These are phyloP conservation scores for Poeciliopsis prolifica DNA, from an alignment of 2,113 vertebrate species.

Conservation along the genomic window DNA sequence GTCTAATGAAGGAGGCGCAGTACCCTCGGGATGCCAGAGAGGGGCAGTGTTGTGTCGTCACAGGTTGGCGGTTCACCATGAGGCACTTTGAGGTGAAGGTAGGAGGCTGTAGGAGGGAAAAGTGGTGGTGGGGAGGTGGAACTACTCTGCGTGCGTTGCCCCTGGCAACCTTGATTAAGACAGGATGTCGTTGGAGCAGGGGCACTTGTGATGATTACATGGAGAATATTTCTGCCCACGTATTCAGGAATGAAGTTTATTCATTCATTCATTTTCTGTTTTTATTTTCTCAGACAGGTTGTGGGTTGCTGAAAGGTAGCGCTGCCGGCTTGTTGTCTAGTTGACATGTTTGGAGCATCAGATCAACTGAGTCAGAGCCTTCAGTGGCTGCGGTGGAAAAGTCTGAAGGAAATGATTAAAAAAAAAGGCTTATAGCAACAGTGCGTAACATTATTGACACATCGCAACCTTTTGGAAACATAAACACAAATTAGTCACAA, in stretches of 20 bases:
- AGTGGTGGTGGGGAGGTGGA: slow-evolving; percentile 2
- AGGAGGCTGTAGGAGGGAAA: background rate
- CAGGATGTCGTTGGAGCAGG: slow-evolving; percentile 35
- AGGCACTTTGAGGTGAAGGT: background rate
- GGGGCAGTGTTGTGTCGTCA: slow-evolving; percentile 61
- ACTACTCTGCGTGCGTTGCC: slow-evolving; percentile 45
- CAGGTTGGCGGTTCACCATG: background rate
- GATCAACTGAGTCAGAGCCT: slow-evolving; percentile 22
- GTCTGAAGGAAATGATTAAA: background rate
- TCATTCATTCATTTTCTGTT: background rate
- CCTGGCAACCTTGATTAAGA: slow-evolving; percentile 73
- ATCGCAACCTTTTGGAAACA: background rate
- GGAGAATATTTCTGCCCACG: slow-evolving; percentile 53
- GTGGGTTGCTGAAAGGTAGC: slow-evolving; percentile 36
- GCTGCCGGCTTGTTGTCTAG: background rate
- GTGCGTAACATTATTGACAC: background rate
- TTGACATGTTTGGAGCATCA: slow-evolving; percentile 7
- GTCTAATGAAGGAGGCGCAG: background rate
- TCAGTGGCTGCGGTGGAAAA: background rate
- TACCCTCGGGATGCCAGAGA: slow-evolving; percentile 14
- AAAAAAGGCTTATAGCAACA: background rate
- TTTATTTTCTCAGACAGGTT: background rate
- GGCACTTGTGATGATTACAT: slow-evolving; percentile 64
- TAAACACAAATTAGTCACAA: background rate
- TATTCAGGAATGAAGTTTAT: slow-evolving; percentile 17